These are phyloP conservation scores for Bombyx huttoni DNA, from an alignment of 2,888 invertebrate genomes.

Conservation along the genomic window DNA sequence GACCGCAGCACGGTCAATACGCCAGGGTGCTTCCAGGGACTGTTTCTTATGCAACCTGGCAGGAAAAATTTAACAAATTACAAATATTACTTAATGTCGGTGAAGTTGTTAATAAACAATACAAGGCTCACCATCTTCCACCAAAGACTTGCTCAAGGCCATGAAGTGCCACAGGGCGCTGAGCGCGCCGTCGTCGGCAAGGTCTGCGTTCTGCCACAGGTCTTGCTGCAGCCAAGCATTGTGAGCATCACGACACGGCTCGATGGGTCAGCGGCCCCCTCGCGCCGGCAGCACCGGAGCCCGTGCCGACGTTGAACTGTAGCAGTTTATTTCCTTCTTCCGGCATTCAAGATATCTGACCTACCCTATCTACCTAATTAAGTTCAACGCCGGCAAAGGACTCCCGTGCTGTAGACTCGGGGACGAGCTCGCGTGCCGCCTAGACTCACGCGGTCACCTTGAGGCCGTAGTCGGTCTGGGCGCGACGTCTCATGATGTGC, in stretches of 20 bases:
- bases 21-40: slow-evolving; percentile 75
- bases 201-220: slow-evolving; percentile 83
- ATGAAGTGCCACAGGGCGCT: slow-evolving; percentile 90
- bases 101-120: too few relatives aligned
- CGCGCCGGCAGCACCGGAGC: too few relatives aligned
- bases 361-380: too few relatives aligned
- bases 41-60: slow-evolving; percentile 65
- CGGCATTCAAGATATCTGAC: too few relatives aligned
- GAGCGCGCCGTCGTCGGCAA: slow-evolving; percentile 81
- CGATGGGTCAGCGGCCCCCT: too few relatives aligned
- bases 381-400: too few relatives aligned
- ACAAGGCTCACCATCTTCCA: slow-evolving; percentile 73
- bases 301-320: too few relatives aligned
- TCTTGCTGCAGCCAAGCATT: slow-evolving; percentile 69
- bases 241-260: too few relatives aligned
- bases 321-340: too few relatives aligned
- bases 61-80: neutral
- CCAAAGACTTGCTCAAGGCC: slow-evolving; percentile 77
- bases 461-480: slow-evolving; percentile 82
- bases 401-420: too few relatives aligned
- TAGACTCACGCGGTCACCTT: slow-evolving; percentile 50
- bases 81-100: neutral
- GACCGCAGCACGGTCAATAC: slow-evolving; percentile 70
- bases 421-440: too few relatives aligned
- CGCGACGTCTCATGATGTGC: slow-evolving; percentile 79